phyloP scores from a whole-genome alignment of 2,113 vertebrate species.

The Tachysurus fulvidraco region DNA sequence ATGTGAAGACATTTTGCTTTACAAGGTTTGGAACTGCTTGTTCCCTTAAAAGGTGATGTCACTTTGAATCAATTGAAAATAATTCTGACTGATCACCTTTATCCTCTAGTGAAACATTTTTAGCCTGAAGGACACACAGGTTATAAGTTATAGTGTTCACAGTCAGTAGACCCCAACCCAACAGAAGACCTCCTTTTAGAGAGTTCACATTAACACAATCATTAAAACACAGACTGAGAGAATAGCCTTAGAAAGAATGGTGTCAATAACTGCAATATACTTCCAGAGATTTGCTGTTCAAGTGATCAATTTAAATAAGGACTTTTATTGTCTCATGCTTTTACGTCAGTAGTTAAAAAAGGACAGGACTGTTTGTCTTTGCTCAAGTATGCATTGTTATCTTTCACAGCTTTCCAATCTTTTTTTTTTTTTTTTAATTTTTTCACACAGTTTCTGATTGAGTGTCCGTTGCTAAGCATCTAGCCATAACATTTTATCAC shows the following conservation, averaged over 20 bases:
- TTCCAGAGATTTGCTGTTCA: neutral
- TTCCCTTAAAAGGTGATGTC: neutral
- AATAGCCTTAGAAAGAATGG: neutral
- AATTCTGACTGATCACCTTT: neutral
- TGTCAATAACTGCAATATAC: neutral
- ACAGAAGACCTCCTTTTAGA: neutral
- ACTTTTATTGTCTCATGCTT: too few relatives aligned
- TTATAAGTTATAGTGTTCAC: neutral
- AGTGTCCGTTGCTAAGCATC: too few relatives aligned
- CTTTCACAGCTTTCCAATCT: too few relatives aligned
- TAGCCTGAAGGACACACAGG: neutral
- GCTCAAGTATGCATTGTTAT: too few relatives aligned
- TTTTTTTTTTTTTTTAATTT: too few relatives aligned
- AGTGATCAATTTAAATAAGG: too few relatives aligned
- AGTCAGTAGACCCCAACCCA: neutral
- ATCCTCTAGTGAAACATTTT: neutral
- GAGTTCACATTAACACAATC: neutral
- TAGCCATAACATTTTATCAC: too few relatives aligned
- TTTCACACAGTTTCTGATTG: too few relatives aligned
- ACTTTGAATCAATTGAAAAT: neutral
- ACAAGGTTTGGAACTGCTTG: neutral
- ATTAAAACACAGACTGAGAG: neutral
- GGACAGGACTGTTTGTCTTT: too few relatives aligned
- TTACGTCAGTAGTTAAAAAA: too few relatives aligned
- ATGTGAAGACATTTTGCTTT: neutral